Base-by-base conservation (phyloP, 2,888 invertebrate genomes). In the Ommatoiulus sabulosus region DNA sequence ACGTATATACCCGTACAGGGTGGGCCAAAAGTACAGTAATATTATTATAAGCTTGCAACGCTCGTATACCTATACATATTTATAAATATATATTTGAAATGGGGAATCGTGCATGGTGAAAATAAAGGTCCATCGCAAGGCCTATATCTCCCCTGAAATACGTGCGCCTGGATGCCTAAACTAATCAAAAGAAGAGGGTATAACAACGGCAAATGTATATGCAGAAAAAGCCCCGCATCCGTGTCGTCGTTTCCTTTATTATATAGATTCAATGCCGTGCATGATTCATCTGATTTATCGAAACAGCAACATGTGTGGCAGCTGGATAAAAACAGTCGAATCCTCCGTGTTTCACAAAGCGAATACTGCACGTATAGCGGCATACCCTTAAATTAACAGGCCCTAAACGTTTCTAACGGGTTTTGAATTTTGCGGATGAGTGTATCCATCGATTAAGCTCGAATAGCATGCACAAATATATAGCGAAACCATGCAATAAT, bases 231-330 rank as follows among this genome's bases (percentile, higher is more conserved):
- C 35, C 80, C n/a, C 12, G 15, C 15, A 52, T 12, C 52, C 12
- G 52, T 52, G 35, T 80, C 80, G 80, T 15, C 12, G 2, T 35
- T 35, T 43, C 80, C 35, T 80, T 80, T 80, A 80, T 80, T 80
- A 15, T 80, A 35, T 80, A 35, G 35, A 43, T 80, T 80, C 24
- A 80, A 43, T 80, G 80, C 35, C 24, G 35, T 35, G 80, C 15
- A 43, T 80, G 80, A 80, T 80, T 80, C 80, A 80, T 80, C 24
- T 24, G 24, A 72, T 35, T 24, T 80, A 80, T 80, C 35, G 80
- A 43, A 35, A 80, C 80, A 15, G 63, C n/a, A 63, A 80, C 80
- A 80, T 35, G 35, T 80, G 80, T 35, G 80, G 35, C 80, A 80
- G 80, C 80, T 80, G 80, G 80, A 80, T 72, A 35, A 35, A 35